These are phyloP conservation scores for Chelonia mydas DNA, from an alignment of 2,797 vertebrate species.

Conservation along the genomic window DNA sequence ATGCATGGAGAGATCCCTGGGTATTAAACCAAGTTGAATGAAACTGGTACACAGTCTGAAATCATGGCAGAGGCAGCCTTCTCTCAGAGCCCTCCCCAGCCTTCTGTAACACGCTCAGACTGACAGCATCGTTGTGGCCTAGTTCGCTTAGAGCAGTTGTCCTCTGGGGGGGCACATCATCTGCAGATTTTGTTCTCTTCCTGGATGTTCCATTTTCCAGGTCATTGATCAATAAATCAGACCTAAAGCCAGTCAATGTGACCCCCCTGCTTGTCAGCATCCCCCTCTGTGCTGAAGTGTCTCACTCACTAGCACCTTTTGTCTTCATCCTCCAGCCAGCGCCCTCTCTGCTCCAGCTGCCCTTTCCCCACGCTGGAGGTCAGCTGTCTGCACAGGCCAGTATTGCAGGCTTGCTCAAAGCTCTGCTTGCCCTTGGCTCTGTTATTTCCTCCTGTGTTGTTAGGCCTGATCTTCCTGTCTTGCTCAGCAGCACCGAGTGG, in stretches of 20 bases:
- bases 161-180: not conserved
- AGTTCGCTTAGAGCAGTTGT: not conserved
- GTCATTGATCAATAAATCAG: slow-evolving; percentile 39
- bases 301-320: not conserved
- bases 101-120: not conserved
- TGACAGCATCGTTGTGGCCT: not conserved
- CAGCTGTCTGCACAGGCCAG: not conserved
- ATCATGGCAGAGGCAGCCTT: not conserved
- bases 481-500: not conserved
- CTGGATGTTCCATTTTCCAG: slow-evolving; percentile 25
- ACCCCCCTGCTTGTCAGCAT: slow-evolving; percentile 8
- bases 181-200: not conserved
- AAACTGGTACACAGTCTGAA: not conserved
- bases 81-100: not conserved
- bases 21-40: not conserved
- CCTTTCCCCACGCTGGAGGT: not conserved
- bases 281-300: not conserved
- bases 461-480: slow-evolving; percentile 48
- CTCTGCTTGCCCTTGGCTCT: slow-evolving; percentile 20
- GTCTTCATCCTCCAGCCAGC: not conserved
- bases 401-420: not conserved
- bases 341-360: not conserved
- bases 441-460: not conserved
- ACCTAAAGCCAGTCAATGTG: slow-evolving; percentile 25
- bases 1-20: not conserved